Conservation (phyloP, 2,113 vertebrate genomes). For the Halichoerus grypus region DNA sequence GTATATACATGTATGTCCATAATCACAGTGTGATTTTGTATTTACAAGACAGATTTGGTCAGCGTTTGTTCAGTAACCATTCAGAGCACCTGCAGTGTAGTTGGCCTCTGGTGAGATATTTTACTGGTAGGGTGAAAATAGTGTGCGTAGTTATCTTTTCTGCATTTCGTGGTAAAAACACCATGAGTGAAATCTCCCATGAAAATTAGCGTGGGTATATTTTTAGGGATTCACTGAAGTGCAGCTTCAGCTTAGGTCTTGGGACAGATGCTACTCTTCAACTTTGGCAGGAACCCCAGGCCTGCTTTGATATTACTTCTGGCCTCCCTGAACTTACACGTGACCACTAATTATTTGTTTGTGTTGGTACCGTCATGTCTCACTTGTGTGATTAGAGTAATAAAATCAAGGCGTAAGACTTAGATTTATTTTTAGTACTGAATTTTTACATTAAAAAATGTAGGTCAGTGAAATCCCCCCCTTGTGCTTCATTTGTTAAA, state of each 20-base stretch:
- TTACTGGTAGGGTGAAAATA: neutral
- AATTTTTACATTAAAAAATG: neutral
- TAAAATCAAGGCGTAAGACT: neutral
- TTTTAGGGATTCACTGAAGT: neutral
- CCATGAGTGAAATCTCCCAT: neutral
- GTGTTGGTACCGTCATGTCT: neutral
- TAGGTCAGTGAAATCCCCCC: neutral
- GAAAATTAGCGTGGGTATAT: rapidly evolving
- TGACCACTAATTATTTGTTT: neutral
- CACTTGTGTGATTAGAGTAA: neutral
- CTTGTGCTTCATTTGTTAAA: neutral
- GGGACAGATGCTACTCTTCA: neutral
- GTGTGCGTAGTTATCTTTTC: neutral
- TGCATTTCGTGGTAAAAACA: neutral
- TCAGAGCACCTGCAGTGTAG: too few species aligned
- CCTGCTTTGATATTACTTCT: neutral
- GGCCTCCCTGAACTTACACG: neutral
- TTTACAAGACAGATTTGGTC: rapidly evolving
- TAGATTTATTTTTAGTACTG: neutral
- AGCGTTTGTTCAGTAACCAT: neutral
- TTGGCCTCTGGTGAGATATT: neutral
- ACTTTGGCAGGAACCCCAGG: neutral
- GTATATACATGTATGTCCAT: too few species aligned
- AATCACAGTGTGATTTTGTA: neutral
- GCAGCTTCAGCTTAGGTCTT: neutral